Conservation (phyloP, 2,888 invertebrate species). For the Coremacera marginata region DNA sequence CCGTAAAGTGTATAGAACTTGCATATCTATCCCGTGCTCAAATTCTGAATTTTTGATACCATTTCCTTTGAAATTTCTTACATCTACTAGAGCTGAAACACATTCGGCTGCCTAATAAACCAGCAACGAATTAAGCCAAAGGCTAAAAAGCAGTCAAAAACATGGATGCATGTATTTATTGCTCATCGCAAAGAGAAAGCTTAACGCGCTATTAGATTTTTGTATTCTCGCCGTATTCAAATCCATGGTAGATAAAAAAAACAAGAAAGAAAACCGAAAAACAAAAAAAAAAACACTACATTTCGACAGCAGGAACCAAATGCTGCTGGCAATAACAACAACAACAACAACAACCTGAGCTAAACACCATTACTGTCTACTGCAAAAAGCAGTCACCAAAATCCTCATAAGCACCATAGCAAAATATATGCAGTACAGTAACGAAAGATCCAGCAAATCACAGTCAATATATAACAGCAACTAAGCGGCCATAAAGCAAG, state of each 20-base stretch:
- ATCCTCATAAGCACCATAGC: no score
- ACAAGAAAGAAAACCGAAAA: not conserved
- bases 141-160: constrained; percentile 5
- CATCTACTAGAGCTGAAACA: no score
- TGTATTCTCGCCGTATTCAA: not conserved
- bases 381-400: not conserved
- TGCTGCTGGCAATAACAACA: not conserved
- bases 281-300: not conserved
- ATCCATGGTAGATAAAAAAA: not conserved
- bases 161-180: constrained; percentile 13
- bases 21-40: no score
- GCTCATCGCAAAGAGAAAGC: not conserved
- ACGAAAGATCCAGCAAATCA: no score
- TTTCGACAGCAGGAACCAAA: not conserved
- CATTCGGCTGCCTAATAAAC: no score
- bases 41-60: no score
- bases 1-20: no score
- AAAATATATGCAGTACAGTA: no score
- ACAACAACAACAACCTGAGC: not conserved
- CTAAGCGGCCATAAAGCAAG: not conserved
- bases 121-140: not conserved
- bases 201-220: constrained; percentile 11
- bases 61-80: no score
- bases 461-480: not conserved
- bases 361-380: not conserved